A percentile compares a stretch with the other conserved stretches of the same genome.
These are phyloP conservation scores for Drosophila biarmipes DNA, from an alignment of 1,140 invertebrate species.

Conservation along the genomic window DNA sequence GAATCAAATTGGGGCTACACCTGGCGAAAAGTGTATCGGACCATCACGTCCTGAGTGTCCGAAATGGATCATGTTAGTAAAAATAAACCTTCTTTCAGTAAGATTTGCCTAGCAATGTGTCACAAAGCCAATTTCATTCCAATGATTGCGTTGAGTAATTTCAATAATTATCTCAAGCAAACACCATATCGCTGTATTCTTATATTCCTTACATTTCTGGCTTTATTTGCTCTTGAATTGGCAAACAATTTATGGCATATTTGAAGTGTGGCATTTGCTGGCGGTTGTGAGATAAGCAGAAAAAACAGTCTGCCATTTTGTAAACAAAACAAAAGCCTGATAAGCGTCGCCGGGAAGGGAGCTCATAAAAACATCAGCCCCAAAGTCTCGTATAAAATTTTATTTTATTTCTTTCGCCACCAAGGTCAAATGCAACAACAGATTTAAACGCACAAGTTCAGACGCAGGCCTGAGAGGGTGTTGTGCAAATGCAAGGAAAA, in stretches of 20 bases:
- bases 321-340: conserved; percentile 68
- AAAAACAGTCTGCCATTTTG: conserved; percentile 72
- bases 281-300: conserved; percentile 57
- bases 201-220: conserved; percentile 24
- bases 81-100: background rate
- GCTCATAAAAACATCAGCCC: conserved; percentile 51
- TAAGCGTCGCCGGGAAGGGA: conserved; percentile 31
- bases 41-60: conserved; percentile 2
- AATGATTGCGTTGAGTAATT: conserved; percentile 51
- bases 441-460: conserved; percentile 52
- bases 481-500: conserved; percentile 14
- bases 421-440: conserved; percentile 65
- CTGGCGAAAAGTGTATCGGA: conserved; percentile 13
- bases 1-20: conserved; percentile 15
- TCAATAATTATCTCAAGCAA: conserved; percentile 55
- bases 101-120: conserved; percentile 16
- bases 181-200: conserved; percentile 11
- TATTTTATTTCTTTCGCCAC: conserved; percentile 14
- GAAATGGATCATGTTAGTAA: background rate
- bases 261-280: conserved; percentile 46
- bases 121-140: conserved; percentile 26
- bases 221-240: conserved; percentile 48
- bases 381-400: conserved; percentile 39
- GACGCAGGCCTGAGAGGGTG: conserved; percentile 20
- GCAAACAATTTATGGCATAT: conserved; percentile 78